Evolutionary conservation across 2,888 invertebrate species (phyloP).

Genomic region (Diplazon laetatorius): DNA sequence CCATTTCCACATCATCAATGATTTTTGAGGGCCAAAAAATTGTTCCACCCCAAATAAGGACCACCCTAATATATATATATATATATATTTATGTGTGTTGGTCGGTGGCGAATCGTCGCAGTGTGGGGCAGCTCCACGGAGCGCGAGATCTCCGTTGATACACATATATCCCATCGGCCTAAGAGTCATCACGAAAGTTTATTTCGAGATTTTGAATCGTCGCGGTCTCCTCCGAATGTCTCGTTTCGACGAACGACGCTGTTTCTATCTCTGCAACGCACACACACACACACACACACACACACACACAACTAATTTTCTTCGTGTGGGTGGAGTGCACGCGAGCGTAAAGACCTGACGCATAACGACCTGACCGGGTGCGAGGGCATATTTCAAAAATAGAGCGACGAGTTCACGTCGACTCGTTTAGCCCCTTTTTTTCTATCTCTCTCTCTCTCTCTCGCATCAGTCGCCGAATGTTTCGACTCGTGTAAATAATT

Average conservation of each 20-base stretch:
- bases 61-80: too few species aligned
- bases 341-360: constrained; percentile 36
- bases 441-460: too few species aligned
- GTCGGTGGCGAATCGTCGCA: too few species aligned
- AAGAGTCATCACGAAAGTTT: constrained; percentile 59
- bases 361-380: constrained; percentile 21
- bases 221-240: constrained; percentile 5
- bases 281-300: not conserved
- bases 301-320: not conserved
- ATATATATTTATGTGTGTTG: too few species aligned
- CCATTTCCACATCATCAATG: too few species aligned
- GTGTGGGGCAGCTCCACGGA: constrained; percentile 26
- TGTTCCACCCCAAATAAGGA: too few species aligned
- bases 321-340: constrained; percentile 28
- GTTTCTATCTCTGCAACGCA: constrained; percentile 3
- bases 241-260: constrained; percentile 1
- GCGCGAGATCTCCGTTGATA: not conserved
- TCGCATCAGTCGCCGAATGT: too few species aligned
- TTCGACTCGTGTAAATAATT: not conserved
- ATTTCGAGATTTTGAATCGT: constrained; percentile 57
- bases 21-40: too few species aligned
- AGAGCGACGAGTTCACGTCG: constrained; percentile 33
- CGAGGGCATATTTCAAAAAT: constrained; percentile 48
- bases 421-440: not conserved
- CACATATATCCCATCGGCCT: not conserved